Evolutionary conservation across 2,888 invertebrate genomes (phyloP), one percentile per base, ranked within the genome.

Genomic region (Drosophila setosimentum): DNA sequence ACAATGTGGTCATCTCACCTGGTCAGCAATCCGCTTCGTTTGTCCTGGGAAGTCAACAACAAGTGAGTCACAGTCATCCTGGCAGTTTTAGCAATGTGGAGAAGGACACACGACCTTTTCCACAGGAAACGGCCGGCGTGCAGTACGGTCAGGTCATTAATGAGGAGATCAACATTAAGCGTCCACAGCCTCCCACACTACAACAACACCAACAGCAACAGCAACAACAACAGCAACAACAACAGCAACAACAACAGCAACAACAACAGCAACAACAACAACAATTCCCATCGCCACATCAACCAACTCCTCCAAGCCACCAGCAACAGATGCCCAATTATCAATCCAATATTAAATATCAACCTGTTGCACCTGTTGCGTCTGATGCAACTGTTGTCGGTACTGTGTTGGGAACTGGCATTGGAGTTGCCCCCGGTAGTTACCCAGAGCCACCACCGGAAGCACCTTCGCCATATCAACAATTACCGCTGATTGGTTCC

Each of bases 21-120:
- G 94, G 95, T 60, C 95, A 95, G 87, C 94, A 95, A 68, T 95
- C 95, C 0, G 95, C 95, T 0, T 94, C 95, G 0, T 95, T 95
- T 84, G 95, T 95, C 0, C 93, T 95, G 1, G 95, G 95, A 6
- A 94, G 95, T 80, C 94, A 95, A 66, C 95, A 95, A 82, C 94
- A 94, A 67, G 95, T 95, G 1, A 92, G 93, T 3, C 83, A 87
- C 18, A 92, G 92, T 2, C 83, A 87, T n/a, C 72, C 84, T 4
- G 93, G 93, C 53, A 92, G 93, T 30, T 93, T 93, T 24, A 94
- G 94, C 0, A 93, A 93, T 2, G 92, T 94, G 0, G 91, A 94
- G 35, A 94, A 94, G 65, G 94, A 94, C 3, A 33, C 54, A 70
- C 94, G 94, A 33, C 93, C 94, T 0, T 95, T 93, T 58, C 78